Conservation (phyloP, 2,797 vertebrate genomes). For the Aviceda leuphotes region DNA sequence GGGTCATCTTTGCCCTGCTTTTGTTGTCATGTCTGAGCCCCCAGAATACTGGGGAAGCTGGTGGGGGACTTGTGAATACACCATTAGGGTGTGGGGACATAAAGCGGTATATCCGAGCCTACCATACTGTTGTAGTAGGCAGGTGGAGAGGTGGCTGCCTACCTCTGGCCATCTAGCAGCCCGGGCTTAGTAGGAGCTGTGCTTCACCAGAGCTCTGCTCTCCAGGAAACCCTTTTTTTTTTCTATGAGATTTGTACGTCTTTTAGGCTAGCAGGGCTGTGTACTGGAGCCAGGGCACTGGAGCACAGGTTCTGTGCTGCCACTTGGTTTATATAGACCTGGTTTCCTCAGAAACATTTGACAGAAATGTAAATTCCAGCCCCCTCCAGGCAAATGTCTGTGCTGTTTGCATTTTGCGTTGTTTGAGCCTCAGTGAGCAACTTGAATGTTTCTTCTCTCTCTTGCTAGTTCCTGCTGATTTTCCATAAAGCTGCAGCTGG, state of each 20-base stretch:
- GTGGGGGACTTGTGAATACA: neutral
- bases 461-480: constrained; percentile 89
- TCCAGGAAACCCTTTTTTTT: neutral
- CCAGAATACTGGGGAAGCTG: neutral
- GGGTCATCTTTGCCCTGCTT: neutral
- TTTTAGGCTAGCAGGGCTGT: neutral
- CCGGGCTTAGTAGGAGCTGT: neutral
- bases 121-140: neutral
- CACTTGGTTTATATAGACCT: neutral
- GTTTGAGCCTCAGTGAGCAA: neutral
- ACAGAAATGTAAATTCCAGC: neutral
- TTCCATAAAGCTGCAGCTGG: constrained; percentile 91
- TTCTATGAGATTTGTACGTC: neutral
- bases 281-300: neutral
- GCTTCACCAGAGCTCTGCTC: neutral
- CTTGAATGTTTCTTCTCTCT: neutral
- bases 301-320: neutral
- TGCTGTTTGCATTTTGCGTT: neutral
- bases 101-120: neutral
- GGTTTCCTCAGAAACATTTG: neutral
- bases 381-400: neutral
- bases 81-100: neutral
- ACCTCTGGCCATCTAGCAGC: neutral
- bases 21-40: neutral
- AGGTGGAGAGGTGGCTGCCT: neutral